phyloP scores from a whole-genome alignment of 2,888 invertebrate genomes.

The Mimumesa dahlbomi region DNA sequence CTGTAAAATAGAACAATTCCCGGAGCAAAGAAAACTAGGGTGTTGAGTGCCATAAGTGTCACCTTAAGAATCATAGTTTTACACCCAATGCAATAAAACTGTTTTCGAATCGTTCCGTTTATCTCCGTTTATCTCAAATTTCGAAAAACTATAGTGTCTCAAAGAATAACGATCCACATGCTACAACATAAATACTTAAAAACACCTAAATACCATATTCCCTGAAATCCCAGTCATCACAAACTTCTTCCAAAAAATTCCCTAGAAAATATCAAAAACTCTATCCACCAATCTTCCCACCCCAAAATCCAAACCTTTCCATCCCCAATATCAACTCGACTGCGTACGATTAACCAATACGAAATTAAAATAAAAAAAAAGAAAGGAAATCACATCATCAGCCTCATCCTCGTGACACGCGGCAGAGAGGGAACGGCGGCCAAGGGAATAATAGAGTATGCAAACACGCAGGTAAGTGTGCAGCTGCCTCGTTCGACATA shows the following conservation, averaged over 20 bases:
- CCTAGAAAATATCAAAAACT: no score
- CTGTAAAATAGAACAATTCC: no score
- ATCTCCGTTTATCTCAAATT: no score
- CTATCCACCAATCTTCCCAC: background rate
- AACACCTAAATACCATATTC: no score
- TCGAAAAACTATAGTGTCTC: background rate
- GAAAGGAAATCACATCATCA: background rate
- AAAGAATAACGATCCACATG: background rate
- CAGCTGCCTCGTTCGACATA: constrained; percentile 2
- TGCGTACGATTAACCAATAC: no score
- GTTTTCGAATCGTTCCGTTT: no score
- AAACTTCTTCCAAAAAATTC: background rate
- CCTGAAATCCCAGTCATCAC: background rate
- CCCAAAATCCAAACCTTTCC: background rate
- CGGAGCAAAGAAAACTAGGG: no score
- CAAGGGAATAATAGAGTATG: constrained; percentile 39
- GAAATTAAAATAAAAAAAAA: background rate
- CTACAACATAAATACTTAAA: no score
- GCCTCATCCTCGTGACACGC: background rate
- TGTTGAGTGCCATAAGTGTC: no score
- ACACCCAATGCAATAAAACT: no score
- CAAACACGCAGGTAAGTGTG: constrained; percentile 22
- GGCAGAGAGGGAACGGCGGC: background rate
- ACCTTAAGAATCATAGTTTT: no score
- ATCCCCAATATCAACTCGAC: no score